Evolutionary conservation across 2,113 vertebrate species (phyloP).

Genomic region (Falcunculus frontatus): DNA sequence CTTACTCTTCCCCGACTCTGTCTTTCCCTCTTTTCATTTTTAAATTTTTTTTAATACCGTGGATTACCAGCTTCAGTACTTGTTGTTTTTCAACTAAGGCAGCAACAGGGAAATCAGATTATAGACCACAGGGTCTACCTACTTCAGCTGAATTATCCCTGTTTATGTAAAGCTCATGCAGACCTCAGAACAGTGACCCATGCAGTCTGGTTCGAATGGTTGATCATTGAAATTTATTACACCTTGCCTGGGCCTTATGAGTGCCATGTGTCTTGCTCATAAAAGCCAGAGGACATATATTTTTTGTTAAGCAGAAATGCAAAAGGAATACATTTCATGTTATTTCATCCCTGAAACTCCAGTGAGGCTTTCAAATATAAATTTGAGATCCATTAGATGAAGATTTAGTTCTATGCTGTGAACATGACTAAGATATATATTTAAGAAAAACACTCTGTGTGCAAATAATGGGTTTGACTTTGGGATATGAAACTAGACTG

Average conservation of each 20-base stretch:
- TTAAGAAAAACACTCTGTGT: neutral
- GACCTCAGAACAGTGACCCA: neutral
- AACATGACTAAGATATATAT: neutral
- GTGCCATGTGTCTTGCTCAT: neutral
- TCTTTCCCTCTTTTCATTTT: neutral
- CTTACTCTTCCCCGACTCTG: neutral
- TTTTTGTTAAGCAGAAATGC: neutral
- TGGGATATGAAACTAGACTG: neutral
- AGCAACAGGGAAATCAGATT: neutral
- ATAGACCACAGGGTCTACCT: neutral
- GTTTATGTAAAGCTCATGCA: neutral
- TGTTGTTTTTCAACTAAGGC: neutral
- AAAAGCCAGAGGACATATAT: neutral
- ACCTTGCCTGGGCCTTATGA: neutral
- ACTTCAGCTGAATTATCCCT: neutral
- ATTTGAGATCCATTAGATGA: neutral
- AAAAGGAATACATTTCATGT: neutral
- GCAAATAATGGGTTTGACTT: neutral
- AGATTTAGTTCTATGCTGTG: neutral
- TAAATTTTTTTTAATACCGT: neutral
- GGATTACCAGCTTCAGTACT: neutral
- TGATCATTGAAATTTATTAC: neutral
- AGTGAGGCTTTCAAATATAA: neutral
- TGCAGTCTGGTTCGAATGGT: accelerated
- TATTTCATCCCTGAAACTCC: neutral